These are phyloP conservation scores for Cariama cristata DNA, from an alignment of 2,113 vertebrate genomes.

Conservation along the genomic window DNA sequence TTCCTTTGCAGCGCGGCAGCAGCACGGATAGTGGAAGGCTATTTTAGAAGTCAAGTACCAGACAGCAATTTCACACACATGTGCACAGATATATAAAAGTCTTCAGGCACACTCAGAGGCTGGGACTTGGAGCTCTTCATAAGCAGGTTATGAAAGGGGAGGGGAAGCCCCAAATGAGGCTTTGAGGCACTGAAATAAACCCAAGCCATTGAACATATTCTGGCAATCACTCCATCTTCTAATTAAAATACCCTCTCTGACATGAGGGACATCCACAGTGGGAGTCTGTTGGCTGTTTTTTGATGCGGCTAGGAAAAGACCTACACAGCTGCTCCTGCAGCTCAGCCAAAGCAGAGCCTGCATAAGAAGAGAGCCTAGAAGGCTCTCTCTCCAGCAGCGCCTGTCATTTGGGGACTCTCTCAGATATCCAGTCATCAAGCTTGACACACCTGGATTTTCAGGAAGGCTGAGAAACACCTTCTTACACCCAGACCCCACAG, in stretches of 20 bases:
- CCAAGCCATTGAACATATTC: background rate
- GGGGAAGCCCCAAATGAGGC: background rate
- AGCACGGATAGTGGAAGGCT: background rate
- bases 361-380: accelerated
- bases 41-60: background rate
- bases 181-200: background rate
- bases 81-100: background rate
- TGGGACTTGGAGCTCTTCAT: background rate
- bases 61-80: background rate
- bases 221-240: background rate
- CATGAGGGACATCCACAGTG: background rate
- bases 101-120: background rate
- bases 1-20: background rate
- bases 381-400: background rate
- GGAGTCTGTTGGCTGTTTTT: background rate
- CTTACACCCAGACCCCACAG: background rate
- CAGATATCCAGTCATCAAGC: background rate
- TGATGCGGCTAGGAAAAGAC: background rate
- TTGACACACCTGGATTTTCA: background rate
- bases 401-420: background rate
- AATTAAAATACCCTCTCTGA: background rate
- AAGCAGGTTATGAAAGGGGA: background rate
- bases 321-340: background rate
- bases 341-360: background rate
- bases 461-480: background rate